These are phyloP conservation scores for Hypotaenidia philippensis DNA, from an alignment of 2,797 vertebrate genomes.

Conservation along the genomic window DNA sequence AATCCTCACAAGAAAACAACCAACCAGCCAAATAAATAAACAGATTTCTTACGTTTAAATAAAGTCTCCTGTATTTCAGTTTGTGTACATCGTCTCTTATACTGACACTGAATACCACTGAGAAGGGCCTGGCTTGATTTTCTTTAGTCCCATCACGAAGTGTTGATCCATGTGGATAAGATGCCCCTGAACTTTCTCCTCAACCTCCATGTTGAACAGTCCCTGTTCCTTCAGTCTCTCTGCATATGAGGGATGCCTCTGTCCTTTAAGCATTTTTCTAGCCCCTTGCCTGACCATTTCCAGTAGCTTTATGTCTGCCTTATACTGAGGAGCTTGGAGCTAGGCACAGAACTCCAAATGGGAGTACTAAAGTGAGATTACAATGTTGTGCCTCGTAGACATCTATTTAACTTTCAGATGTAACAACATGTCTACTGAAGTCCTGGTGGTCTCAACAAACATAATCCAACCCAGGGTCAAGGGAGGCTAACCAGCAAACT, in stretches of 20 bases:
- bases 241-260: background rate
- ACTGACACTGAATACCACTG: background rate
- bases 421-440: background rate
- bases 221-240: background rate
- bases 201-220: background rate
- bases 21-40: background rate
- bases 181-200: background rate
- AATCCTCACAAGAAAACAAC: background rate
- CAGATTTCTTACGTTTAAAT: background rate
- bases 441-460: background rate
- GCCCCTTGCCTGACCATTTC: background rate
- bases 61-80: background rate
- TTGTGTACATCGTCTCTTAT: background rate
- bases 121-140: background rate
- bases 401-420: background rate
- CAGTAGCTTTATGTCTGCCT: background rate
- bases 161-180: background rate
- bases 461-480: background rate
- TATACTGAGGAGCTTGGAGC: background rate
- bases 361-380: background rate
- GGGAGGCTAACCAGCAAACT: background rate
- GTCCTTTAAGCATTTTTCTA: background rate
- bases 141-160: rapidly evolving
- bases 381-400: background rate
- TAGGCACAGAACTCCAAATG: background rate